These are phyloP conservation scores for Erythrolamprus reginae DNA, from an alignment of 2,113 vertebrate genomes.

Conservation along the genomic window DNA sequence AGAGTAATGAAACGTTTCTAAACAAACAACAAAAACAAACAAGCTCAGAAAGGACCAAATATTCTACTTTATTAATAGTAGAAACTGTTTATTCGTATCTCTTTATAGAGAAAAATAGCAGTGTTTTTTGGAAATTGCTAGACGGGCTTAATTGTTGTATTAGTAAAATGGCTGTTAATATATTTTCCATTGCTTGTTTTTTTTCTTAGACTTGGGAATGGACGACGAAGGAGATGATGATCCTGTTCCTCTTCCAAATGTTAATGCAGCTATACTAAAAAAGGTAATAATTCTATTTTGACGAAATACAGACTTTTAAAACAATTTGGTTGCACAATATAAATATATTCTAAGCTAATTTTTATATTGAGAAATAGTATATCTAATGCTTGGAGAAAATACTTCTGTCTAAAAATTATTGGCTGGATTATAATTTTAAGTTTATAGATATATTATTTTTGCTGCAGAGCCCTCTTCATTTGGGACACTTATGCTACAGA, in stretches of 20 bases:
- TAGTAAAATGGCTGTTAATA: not conserved
- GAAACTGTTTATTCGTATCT: not conserved
- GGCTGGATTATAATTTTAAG: not conserved
- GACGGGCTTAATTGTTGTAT: not conserved
- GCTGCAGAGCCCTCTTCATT: not conserved
- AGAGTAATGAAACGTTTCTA: no score
- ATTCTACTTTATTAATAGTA: not conserved
- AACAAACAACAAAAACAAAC: no score
- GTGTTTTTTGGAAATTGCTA: not conserved
- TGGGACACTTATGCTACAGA: not conserved
- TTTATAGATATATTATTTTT: not conserved
- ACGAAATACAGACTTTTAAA: not conserved
- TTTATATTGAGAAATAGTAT: not conserved
- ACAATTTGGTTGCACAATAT: not conserved
- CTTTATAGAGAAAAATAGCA: not conserved
- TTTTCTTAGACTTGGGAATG: conserved; percentile 91
- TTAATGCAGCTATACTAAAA: conserved; percentile 97
- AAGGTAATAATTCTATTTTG: conserved; percentile 75
- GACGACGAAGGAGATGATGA: conserved; percentile 99
- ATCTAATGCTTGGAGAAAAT: not conserved
- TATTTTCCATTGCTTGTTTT: conserved; percentile 6
- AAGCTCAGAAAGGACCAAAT: no score
- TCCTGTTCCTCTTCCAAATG: conserved; percentile 96
- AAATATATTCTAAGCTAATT: not conserved
- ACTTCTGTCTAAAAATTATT: not conserved